Evolutionary conservation across 1,140 invertebrate genomes (phyloP), one percentile per base, ranked within the genome.

Genomic region (Macrotrachela quadricornifera): DNA sequence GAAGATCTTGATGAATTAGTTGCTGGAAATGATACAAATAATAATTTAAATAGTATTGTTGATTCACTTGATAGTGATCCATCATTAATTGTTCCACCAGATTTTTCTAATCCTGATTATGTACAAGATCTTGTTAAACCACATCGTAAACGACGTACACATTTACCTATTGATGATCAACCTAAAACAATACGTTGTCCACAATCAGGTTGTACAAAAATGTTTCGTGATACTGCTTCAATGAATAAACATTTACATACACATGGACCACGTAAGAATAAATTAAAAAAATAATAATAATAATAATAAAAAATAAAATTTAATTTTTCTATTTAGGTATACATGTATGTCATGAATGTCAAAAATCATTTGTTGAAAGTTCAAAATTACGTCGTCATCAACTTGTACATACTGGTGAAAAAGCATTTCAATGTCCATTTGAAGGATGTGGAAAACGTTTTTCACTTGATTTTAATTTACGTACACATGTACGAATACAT

Each of bases 171-270:
- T 30, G 21, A 30, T 30, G 21, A 30, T 30, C 21, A 30, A 30
- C 21, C 21, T 4, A 30, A 30, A 30, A 30, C 21, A 30, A 30
- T 30, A 4, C 21, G 21, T 30, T 58, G 57, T 55, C 51, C 57
- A n/a, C 56, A 57, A 18, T 50, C 74, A 72, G 77, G 76, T 16
- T 78, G 77, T 62, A 83, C 80, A 56, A 95, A 95, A 75, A 90
- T 92, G 82, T 96, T 96, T 68, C 72, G 88, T 46, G 90, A 96
- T 67, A 95, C 92, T 69, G 91, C 86, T 13, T 86, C 87, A 2
- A 95, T 96, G 90, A 74, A 90, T 52, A 95, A 96, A 71, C 90
- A 96, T 69, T 71, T 95, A 43, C 88, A 95, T 64, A 95, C 90
- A 30, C 90, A 96, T 69, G 90, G 90, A 0, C 88, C 90, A 0